A percentile compares a stretch with the other conserved stretches of the same genome.
Conservation (phyloP, 2,797 vertebrate genomes). For the Microcaecilia unicolor region DNA sequence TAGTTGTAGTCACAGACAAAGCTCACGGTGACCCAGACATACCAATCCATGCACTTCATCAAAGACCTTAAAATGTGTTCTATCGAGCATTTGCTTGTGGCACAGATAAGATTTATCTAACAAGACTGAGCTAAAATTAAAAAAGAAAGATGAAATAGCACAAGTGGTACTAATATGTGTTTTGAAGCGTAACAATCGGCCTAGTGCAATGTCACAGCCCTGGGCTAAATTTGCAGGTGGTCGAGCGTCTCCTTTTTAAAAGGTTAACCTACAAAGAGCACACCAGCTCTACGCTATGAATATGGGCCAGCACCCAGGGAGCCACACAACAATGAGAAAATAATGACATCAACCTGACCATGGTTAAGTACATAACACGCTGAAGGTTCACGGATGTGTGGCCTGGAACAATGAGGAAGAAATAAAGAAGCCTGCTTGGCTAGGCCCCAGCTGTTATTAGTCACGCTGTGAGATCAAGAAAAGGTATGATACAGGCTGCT, state of each 20-base stretch:
- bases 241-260: conserved; percentile 68
- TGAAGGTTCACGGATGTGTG: conserved; percentile 81
- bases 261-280: conserved; percentile 78
- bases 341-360: conserved; percentile 86
- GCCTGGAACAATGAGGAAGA: conserved; percentile 73
- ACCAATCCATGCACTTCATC: conserved; percentile 11
- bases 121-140: conserved; percentile 50
- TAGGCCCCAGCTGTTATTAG: conserved; percentile 75
- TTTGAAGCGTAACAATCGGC: conserved; percentile 57
- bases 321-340: conserved; percentile 79
- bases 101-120: conserved; percentile 46
- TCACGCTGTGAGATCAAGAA: conserved; percentile 70
- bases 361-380: conserved; percentile 83
- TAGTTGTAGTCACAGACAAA: conserved; percentile 38
- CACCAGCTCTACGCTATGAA: conserved; percentile 65
- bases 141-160: conserved; percentile 47
- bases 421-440: conserved; percentile 60
- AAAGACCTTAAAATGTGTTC: conserved; percentile 36
- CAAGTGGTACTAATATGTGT: conserved; percentile 57
- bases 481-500: conserved; percentile 70
- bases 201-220: conserved; percentile 57
- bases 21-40: conserved; percentile 41
- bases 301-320: conserved; percentile 77
- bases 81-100: conserved; percentile 40
- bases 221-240: conserved; percentile 74